Evolutionary conservation across 2,888 invertebrate species (phyloP), one percentile per base, ranked within the genome.

Genomic region (Eupithecia dodoneata): DNA sequence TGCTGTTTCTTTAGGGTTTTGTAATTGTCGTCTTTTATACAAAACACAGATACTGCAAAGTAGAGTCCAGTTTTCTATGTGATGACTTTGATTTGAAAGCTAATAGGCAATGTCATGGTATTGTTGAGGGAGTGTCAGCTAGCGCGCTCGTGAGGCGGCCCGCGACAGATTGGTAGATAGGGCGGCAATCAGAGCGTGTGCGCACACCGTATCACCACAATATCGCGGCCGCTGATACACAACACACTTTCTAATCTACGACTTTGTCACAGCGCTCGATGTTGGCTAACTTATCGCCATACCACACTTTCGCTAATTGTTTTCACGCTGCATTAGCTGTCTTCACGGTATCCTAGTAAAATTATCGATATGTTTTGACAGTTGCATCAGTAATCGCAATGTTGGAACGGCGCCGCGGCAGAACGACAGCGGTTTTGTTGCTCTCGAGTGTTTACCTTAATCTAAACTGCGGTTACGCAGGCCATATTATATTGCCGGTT

Each of bases 181-280:
- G 93, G 89, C 92, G 89, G 88, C 91, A 94, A 94, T 92, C 94
- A 94, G 94, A 94, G 93, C 95, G 94, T 93, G 91, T 89, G 92
- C 92, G 85, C 89, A 84, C 81, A 71, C 88, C 88, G 91, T 93
- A 93, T 92, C 92, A 91, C 69, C 69, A 70, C 70, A 70, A 49
- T 70, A 70, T 70, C 70, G 47, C 90, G 89, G 92, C 88, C 93
- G 90, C 91, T 91, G 91, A 93, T 93, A 94, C 87, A 92, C 92
- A 91, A 91, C 92, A 92, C 92, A 94, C 95, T 95, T 95, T 95
- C 94, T 95, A 95, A 94, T 94, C 94, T 94, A 89, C 91, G 92
- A 89, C 92, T 94, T 94, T 94, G 95, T 95, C 94, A 94, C 92
- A 91, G 88, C 88, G 89, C 88, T 89, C 88, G 88, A 90, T 92